Evolutionary conservation across 2,888 invertebrate genomes (phyloP).

Genomic region (Parelbella ahira): DNA sequence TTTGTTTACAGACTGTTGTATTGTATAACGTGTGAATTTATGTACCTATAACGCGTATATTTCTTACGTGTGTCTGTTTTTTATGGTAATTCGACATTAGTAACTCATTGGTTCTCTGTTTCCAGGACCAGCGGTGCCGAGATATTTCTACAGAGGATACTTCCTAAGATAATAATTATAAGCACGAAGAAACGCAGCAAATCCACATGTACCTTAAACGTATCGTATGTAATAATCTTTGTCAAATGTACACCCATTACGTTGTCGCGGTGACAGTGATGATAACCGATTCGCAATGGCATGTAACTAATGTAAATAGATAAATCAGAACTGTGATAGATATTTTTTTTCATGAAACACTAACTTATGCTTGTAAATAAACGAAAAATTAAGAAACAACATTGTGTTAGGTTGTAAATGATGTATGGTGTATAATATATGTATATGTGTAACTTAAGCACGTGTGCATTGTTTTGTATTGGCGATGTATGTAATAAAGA

Average conservation of each 20-base stretch:
- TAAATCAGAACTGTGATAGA: constrained; percentile 36
- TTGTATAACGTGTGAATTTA: neutral
- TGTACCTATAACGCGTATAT: too few species aligned
- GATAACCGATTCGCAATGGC: constrained; percentile 22
- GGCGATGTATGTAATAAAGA: constrained; percentile 25
- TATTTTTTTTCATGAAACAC: constrained; percentile 30
- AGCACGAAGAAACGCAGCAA: constrained; percentile 16
- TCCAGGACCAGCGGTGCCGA: constrained; percentile 44
- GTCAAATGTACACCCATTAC: too few species aligned
- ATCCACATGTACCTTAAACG: constrained; percentile 30
- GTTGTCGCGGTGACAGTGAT: constrained; percentile 13
- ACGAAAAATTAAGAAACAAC: too few species aligned
- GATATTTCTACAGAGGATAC: constrained; percentile 48
- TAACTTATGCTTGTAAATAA: constrained; percentile 22
- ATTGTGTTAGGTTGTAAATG: too few species aligned
- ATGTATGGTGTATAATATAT: constrained; percentile 22
- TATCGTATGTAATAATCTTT: constrained; percentile 30
- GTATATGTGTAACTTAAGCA: constrained; percentile 23
- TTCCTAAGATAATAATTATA: constrained; percentile 30
- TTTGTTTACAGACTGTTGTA: constrained; percentile 7
- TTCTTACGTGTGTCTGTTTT: too few species aligned
- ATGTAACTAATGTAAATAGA: constrained; percentile 32
- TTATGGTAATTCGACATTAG: too few species aligned
- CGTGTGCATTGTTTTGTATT: constrained; percentile 24
- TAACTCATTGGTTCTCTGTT: constrained; percentile 33